These are phyloP conservation scores for Sarcophaga carnaria DNA, from an alignment of 2,888 invertebrate species.

Conservation along the genomic window DNA sequence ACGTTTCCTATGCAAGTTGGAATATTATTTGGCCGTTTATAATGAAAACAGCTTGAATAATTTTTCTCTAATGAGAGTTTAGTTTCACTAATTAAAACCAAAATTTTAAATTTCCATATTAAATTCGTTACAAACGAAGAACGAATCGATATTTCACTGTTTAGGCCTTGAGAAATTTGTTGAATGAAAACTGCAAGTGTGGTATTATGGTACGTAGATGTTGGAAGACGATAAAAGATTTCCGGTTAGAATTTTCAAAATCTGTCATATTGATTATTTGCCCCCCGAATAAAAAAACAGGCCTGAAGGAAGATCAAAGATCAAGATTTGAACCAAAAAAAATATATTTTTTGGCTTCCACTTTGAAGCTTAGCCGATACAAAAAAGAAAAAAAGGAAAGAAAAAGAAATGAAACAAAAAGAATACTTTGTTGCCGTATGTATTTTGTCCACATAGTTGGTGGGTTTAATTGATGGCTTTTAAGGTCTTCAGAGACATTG, in stretches of 20 bases:
- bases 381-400: not conserved
- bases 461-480: constrained; percentile 64
- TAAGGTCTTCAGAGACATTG: constrained; percentile 55
- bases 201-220: constrained; percentile 33
- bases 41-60: constrained; percentile 71
- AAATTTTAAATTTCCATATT: constrained; percentile 39
- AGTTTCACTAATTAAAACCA: constrained; percentile 9
- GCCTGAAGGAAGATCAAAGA: constrained; percentile 25
- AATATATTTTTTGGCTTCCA: constrained; percentile 31
- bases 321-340: constrained; percentile 51
- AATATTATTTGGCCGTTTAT: too few species aligned
- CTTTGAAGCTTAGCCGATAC: constrained; percentile 58
- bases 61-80: constrained; percentile 72
- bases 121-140: not conserved
- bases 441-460: constrained; percentile 47
- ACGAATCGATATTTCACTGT: not conserved
- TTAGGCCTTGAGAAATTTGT: constrained; percentile 20
- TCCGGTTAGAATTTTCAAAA: constrained; percentile 53
- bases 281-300: not conserved
- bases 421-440: constrained; percentile 34
- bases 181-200: constrained; percentile 24
- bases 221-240: constrained; percentile 58
- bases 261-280: constrained; percentile 53
- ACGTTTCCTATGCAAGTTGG: too few species aligned
- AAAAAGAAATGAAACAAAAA: constrained; percentile 23